Evolutionary conservation across 1,140 invertebrate genomes (phyloP).

Genomic region (Octopus bimaculoides): DNA sequence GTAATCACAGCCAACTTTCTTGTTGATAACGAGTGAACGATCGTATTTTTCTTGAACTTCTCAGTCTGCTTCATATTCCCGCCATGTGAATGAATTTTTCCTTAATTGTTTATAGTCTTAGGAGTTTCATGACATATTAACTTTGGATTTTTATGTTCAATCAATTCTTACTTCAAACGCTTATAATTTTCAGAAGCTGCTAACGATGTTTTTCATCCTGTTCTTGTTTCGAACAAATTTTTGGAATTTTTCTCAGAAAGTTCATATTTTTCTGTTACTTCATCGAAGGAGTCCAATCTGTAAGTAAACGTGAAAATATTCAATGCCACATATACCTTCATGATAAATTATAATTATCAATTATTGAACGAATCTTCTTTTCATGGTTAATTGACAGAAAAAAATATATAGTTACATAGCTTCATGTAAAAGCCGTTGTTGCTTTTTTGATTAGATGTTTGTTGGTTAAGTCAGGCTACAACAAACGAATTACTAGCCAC

Average conservation of each 20-base stretch:
- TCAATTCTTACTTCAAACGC: not conserved
- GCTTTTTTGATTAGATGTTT: no score
- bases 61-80: not conserved
- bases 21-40: slow-evolving; percentile 4
- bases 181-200: not conserved
- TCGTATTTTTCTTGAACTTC: slow-evolving; percentile 4
- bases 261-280: not conserved
- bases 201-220: not conserved
- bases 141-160: not conserved
- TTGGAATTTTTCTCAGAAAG: slow-evolving; percentile 2
- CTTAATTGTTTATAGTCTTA: not conserved
- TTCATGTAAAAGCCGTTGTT: no score
- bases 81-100: not conserved
- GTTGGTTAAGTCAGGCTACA: no score
- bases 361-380: no score
- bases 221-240: not conserved
- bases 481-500: no score
- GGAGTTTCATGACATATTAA: slow-evolving; percentile 5
- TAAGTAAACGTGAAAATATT: no score
- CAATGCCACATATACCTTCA: no score
- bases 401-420: no score
- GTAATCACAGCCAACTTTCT: not conserved
- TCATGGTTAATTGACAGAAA: no score
- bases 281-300: not conserved
- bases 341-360: no score